Evolutionary conservation across 2,113 vertebrate species (phyloP).

Genomic region (Lepus europaeus): DNA sequence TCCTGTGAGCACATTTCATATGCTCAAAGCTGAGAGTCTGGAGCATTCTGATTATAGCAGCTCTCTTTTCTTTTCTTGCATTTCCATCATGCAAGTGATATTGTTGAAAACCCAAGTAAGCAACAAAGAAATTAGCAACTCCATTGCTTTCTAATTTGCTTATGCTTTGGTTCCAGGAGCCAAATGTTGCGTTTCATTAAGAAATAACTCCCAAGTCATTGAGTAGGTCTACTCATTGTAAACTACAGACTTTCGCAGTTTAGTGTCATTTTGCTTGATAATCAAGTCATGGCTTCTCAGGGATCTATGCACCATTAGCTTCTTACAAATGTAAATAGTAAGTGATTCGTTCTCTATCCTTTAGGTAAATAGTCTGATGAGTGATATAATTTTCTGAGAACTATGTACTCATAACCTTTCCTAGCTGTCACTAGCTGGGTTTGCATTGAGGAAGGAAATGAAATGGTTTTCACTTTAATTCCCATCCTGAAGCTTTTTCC

Average conservation of each 20-base stretch:
- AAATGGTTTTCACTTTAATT: constrained; percentile 39
- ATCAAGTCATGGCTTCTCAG: constrained; percentile 23
- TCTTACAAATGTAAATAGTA: constrained; percentile 28
- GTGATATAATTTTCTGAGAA: constrained; percentile 45
- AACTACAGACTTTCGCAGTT: background rate
- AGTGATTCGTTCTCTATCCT: constrained; percentile 23
- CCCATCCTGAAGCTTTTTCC: constrained; percentile 5
- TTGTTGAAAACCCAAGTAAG: background rate
- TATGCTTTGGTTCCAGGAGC: constrained; percentile 52
- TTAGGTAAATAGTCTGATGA: constrained; percentile 59
- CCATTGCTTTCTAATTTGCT: background rate
- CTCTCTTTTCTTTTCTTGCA: background rate
- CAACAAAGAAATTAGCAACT: background rate
- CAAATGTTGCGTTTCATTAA: constrained; percentile 51
- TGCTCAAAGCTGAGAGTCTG: background rate
- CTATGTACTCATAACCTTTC: background rate
- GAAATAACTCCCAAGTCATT: constrained; percentile 18
- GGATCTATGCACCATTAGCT: background rate
- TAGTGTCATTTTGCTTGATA: constrained; percentile 49
- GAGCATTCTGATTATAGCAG: background rate
- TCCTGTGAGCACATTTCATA: background rate
- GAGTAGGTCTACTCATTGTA: background rate
- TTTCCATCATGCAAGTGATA: background rate
- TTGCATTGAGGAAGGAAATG: constrained; percentile 7
- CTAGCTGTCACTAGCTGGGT: background rate